Base-by-base conservation (phyloP, 1,140 invertebrate genomes). In the Lanistes nyassanus region DNA sequence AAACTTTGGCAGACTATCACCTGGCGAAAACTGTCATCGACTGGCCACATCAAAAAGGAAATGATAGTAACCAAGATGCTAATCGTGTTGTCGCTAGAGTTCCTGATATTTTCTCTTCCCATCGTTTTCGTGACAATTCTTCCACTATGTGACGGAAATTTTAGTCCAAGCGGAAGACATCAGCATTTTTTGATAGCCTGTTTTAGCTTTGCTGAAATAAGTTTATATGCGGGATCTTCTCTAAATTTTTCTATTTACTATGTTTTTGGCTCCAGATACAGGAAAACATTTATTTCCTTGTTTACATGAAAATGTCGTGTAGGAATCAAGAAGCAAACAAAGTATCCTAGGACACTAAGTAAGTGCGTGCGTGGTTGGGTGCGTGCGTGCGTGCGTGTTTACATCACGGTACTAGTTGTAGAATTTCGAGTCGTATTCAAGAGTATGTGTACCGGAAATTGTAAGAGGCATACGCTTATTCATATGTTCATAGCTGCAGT, bases 221-320 rank as follows among this genome's bases (percentile, higher is more conserved):
- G 67, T 3, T 69, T 51, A 2, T 55, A 3, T 47, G 13, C 31
- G 23, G 53, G 67, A 9, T 55, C 42, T 9, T 55, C 67, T 2
- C 42, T 69, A 19, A 69, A 69, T 23, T 69, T 69, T 51, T 51
- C 53, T 21, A 47, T 69, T 9, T 69, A 69, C 31, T 69, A 69
- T 42, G 51, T n/a, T 51, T 21, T 47, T 51, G 67, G 67, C 1
- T 53, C 67, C 2, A 26, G 47, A 29, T 69, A 29, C 26, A 69
- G 67, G 29, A 47, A 53, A 55, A 69, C 67, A 29, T 34, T 69
- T 5, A 2, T 3, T 9, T 29, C 4, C 9, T 31, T 69, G 42
- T 26, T 69, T 29, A n/a, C 13, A 1, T 13, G 9, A 47, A 47
- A 47, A 47, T 47, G 42, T n/a, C n/a, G n/a, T 47, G n/a, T n/a